These are phyloP conservation scores for Malacoctenus gilli DNA, from an alignment of 2,797 vertebrate species.

Conservation along the genomic window DNA sequence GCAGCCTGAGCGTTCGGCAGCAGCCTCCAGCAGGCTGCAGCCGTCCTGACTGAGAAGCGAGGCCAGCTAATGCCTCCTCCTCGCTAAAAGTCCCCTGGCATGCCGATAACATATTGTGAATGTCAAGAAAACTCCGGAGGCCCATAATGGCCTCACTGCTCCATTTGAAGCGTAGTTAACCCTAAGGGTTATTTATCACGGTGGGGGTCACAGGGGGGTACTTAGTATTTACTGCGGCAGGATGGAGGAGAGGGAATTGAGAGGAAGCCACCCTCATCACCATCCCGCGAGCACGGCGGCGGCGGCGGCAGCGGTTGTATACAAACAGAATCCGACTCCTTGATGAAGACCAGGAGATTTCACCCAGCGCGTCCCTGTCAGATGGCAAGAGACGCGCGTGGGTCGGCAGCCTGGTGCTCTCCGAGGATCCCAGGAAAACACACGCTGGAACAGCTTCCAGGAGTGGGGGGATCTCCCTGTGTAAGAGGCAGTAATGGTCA, in stretches of 20 bases:
- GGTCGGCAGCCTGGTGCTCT: conserved; percentile 36
- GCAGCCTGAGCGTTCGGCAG: conserved; percentile 8
- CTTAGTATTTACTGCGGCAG: conserved; percentile 78
- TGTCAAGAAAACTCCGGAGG: conserved; percentile 79
- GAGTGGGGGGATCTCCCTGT: conserved; percentile 51
- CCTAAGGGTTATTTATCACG: conserved; percentile 83
- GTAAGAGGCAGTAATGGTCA: conserved; percentile 45
- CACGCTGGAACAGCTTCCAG: conserved; percentile 55
- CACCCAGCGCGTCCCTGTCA: conserved; percentile 33
- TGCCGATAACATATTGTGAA: conserved; percentile 78
- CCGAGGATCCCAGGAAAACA: conserved; percentile 55
- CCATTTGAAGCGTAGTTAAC: conserved; percentile 84
- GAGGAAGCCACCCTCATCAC: conserved; percentile 59
- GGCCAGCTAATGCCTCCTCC: conserved; percentile 49
- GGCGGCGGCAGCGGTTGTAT: conserved; percentile 32
- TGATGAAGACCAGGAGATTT: conserved; percentile 42
- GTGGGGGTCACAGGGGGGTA: conserved; percentile 73
- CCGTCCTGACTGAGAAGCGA: conserved; percentile 48
- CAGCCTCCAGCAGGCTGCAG: conserved; percentile 46
- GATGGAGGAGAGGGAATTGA: conserved; percentile 47
- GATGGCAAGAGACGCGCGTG: conserved; percentile 28
- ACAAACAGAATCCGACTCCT: conserved; percentile 43
- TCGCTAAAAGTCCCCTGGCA: conserved; percentile 52
- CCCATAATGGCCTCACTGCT: conserved; percentile 78
- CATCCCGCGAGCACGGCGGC: no score